Conservation (phyloP, 2,888 invertebrate genomes). For the Nebria brevicollis region DNA sequence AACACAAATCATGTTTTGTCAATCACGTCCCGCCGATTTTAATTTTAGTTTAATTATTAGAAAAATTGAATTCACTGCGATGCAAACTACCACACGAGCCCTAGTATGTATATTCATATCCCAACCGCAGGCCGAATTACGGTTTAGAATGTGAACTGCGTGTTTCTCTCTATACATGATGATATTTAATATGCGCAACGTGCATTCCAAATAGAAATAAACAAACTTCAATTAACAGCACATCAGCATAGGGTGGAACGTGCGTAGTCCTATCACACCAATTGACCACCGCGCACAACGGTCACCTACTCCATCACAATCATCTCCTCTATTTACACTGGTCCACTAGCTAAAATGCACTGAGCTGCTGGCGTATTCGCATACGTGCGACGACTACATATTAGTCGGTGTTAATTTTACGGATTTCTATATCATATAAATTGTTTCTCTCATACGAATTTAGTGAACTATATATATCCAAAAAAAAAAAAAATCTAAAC, state of each 20-base stretch:
- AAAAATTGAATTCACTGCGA: background rate
- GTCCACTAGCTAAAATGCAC: background rate
- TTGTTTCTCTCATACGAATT: constrained; percentile 15
- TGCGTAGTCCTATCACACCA: constrained; percentile 49
- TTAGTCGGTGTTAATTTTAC: constrained; percentile 34
- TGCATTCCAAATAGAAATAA: constrained; percentile 57
- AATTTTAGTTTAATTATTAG: background rate
- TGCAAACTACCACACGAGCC: background rate
- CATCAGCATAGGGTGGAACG: constrained; percentile 55
- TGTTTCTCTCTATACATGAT: constrained; percentile 14
- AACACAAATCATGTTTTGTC: background rate
- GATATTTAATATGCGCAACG: constrained; percentile 35
- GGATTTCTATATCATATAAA: constrained; percentile 38
- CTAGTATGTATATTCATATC: constrained; percentile 3
- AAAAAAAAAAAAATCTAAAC: too few relatives aligned
- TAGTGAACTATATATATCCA: background rate
- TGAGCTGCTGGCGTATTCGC: background rate
- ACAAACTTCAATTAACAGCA: constrained; percentile 61
- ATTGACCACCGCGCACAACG: constrained; percentile 31
- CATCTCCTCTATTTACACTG: background rate
- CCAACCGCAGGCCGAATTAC: constrained; percentile 28
- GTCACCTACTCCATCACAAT: background rate
- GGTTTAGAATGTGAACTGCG: constrained; percentile 40
- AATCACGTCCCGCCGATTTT: background rate
- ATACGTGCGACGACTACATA: constrained; percentile 25